phyloP scores from a whole-genome alignment of 2,113 vertebrate species.

The Otus sunia region DNA sequence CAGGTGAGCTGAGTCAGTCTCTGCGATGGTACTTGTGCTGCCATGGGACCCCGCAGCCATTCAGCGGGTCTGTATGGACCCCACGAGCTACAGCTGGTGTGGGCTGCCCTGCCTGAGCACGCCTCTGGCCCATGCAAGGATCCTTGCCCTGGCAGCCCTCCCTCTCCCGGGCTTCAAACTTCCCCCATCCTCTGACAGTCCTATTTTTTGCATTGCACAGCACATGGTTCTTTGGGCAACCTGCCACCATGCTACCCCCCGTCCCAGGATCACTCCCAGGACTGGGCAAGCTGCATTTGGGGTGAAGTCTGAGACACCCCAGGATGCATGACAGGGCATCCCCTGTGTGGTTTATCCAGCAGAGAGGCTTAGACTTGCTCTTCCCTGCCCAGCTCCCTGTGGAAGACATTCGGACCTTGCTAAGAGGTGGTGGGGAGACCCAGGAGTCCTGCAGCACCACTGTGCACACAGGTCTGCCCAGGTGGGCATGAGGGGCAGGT shows the following conservation, averaged over 20 bases:
- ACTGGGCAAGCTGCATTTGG: background rate
- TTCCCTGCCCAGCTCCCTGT: background rate
- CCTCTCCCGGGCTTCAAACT: background rate
- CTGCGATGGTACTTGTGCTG: background rate
- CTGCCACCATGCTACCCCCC: background rate
- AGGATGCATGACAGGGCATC: fast-evolving
- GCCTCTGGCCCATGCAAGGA: background rate
- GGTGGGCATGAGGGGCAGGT: fast-evolving
- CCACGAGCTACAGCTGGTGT: background rate
- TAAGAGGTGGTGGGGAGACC: background rate
- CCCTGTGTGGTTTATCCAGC: background rate
- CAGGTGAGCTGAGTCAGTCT: background rate
- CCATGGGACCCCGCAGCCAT: background rate
- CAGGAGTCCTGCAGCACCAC: no score
- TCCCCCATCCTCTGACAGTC: background rate
- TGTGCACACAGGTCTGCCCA: background rate
- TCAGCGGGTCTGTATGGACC: no score
- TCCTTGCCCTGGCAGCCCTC: background rate
- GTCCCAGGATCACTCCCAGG: background rate
- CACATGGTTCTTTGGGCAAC: background rate
- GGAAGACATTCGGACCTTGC: background rate
- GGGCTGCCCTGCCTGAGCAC: background rate
- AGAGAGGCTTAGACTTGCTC: background rate
- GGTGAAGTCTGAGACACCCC: fast-evolving
- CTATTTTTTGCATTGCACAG: background rate